Base-by-base conservation (phyloP, 1,140 invertebrate genomes). In the Bilobella aurantiaca region DNA sequence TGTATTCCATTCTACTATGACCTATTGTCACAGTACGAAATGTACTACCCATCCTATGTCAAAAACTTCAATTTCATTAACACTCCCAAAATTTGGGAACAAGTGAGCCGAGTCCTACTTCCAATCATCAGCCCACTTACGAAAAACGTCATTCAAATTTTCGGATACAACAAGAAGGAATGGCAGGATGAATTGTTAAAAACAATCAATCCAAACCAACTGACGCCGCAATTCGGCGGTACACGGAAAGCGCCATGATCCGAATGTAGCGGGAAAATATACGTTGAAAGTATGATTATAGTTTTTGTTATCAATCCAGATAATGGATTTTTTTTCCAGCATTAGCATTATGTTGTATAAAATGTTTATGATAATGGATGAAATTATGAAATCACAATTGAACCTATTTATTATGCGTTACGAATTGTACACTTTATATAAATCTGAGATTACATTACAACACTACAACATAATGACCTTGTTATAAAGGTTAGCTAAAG, bases 111-210 rank as follows among this genome's bases (percentile, higher is more conserved):
- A 53, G 49, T 23, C 5, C 23, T 53, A 23, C 49, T 53, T 14
- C 49, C 49, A 12, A 53, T 53, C 25, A 53, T 53, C 5, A 53
- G 49, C 23, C 49, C 49, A 53, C 8, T 53, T 3, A 53, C 49
- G 49, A 12, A 23, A 5, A 23, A 53, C 21, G 49, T 53, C 8
- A 53, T 53, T 23, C 49, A 53, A 23, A 53, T 53, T 18, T 53
- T 53, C 23, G 49, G 49, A 53, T 53, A 53, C 49, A 53, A 53
- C 23, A 53, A 53, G 21, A 53, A 5, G 49, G 49, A 53, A 23
- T 53, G 49, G 49, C 49, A 53, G 49, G 21, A 53, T 3, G 49
- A 53, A 53, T 23, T 53, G 12, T 23, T 53, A 12, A 53, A 53
- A 23, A 23, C 23, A 5, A 53, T 53, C 21, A 53, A 23, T 5